These are phyloP conservation scores for Aplocera efformata DNA, from an alignment of 2,888 invertebrate species.

Conservation along the genomic window DNA sequence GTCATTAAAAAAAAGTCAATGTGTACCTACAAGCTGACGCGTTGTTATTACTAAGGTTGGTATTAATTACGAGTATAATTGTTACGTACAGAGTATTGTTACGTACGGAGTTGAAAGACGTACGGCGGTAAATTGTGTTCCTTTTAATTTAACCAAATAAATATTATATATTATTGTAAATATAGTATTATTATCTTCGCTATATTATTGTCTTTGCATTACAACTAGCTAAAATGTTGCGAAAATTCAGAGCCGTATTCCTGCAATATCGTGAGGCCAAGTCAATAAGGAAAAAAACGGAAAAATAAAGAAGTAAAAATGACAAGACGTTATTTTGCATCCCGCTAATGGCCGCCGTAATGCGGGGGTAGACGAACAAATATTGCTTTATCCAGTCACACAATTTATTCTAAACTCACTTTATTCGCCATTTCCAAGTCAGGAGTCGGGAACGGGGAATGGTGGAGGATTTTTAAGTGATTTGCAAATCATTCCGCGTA, in stretches of 20 bases:
- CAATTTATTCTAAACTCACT: slow-evolving; percentile 77
- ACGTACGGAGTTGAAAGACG: too few relatives aligned
- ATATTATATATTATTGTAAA: too few relatives aligned
- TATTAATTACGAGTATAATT: too few relatives aligned
- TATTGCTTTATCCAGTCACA: slow-evolving; percentile 78
- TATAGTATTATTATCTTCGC: too few relatives aligned
- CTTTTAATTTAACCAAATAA: too few relatives aligned
- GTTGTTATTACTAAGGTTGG: too few relatives aligned
- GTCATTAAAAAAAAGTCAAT: too few relatives aligned
- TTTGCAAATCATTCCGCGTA: slow-evolving; percentile 76
- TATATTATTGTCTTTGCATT: too few relatives aligned
- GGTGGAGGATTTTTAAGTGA: slow-evolving; percentile 72
- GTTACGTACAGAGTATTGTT: too few relatives aligned
- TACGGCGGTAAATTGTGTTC: too few relatives aligned
- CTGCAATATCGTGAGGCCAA: slow-evolving; percentile 35
- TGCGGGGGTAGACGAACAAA: slow-evolving; percentile 79
- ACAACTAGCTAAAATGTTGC: too few relatives aligned
- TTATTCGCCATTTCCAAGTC: slow-evolving; percentile 70
- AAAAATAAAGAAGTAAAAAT: slow-evolving; percentile 78
- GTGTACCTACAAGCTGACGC: too few relatives aligned
- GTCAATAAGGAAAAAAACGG: slow-evolving; percentile 33
- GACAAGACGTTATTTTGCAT: slow-evolving; percentile 80
- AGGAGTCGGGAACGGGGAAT: slow-evolving; percentile 64
- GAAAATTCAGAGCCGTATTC: slow-evolving; percentile 29
- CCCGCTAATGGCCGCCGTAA: slow-evolving; percentile 76